Percentiles rank a stretch among this genome's conserved stretches.
Evolutionary conservation across 2,797 vertebrate genomes (phyloP).

Genomic region (Cynopterus sphinx): DNA sequence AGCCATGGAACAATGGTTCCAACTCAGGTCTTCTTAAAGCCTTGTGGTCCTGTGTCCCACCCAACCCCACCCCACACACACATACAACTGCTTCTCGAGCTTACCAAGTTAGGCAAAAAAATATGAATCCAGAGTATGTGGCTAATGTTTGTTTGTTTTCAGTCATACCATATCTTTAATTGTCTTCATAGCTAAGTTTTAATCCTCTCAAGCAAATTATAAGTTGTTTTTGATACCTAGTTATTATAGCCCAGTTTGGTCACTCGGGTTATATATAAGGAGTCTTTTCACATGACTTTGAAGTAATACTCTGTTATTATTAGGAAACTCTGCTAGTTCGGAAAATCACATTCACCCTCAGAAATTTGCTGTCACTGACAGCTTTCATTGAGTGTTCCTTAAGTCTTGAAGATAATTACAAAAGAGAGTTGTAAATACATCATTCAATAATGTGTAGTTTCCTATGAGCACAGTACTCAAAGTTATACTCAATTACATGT

Average conservation of each 20-base stretch:
- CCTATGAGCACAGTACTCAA: background rate
- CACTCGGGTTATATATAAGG: background rate
- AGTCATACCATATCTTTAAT: background rate
- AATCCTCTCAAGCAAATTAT: background rate
- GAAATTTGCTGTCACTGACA: background rate
- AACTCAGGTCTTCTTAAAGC: background rate
- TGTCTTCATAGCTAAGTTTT: background rate
- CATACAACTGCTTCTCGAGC: background rate
- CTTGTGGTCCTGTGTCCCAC: background rate
- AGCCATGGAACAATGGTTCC: background rate
- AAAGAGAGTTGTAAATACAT: background rate
- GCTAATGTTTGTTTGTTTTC: background rate
- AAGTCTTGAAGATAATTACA: background rate
- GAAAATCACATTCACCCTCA: background rate
- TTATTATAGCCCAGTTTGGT: background rate
- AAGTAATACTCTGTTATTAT: background rate
- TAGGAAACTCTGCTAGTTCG: background rate
- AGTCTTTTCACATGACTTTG: background rate
- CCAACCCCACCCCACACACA: background rate
- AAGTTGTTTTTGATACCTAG: background rate
- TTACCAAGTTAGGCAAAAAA: background rate
- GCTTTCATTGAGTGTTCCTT: background rate
- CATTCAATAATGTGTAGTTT: background rate
- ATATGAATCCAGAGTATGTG: background rate
- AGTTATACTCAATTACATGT: background rate